These are phyloP conservation scores for Sylvicapra grimmia DNA, from an alignment of 2,113 vertebrate genomes.

Conservation along the genomic window DNA sequence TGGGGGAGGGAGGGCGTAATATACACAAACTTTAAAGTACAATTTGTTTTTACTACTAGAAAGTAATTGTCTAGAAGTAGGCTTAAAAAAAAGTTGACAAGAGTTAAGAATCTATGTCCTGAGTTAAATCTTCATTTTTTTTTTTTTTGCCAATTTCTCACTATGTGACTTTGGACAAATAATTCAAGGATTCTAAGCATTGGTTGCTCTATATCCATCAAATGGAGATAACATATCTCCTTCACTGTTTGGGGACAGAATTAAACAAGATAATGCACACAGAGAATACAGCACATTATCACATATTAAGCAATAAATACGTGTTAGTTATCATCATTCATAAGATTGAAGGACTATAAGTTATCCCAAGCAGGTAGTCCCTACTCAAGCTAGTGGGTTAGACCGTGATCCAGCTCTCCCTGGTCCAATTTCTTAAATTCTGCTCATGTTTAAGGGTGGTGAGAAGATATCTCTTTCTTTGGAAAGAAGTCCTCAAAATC, in stretches of 20 bases:
- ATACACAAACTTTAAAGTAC: background rate
- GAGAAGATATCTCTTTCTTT: background rate
- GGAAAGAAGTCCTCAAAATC: background rate
- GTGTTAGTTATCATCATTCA: background rate
- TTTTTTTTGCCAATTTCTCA: background rate
- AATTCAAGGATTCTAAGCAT: background rate
- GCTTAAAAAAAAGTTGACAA: background rate
- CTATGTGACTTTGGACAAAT: background rate
- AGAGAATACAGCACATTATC: background rate
- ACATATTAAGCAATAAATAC: background rate
- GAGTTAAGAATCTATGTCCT: background rate
- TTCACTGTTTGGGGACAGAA: background rate
- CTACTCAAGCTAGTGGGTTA: background rate
- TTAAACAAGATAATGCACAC: background rate
- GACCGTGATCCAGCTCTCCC: background rate
- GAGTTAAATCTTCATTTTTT: background rate
- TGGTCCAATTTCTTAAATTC: background rate
- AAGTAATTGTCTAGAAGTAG: background rate
- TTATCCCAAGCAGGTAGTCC: too few relatives aligned
- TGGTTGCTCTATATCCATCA: background rate
- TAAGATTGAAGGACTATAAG: background rate
- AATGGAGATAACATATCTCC: background rate
- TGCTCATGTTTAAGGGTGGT: background rate
- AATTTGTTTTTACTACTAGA: background rate
- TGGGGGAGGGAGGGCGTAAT: rapidly evolving